Base-by-base conservation (phyloP, 1,140 invertebrate genomes). In the Stegodyphus dumicola region DNA sequence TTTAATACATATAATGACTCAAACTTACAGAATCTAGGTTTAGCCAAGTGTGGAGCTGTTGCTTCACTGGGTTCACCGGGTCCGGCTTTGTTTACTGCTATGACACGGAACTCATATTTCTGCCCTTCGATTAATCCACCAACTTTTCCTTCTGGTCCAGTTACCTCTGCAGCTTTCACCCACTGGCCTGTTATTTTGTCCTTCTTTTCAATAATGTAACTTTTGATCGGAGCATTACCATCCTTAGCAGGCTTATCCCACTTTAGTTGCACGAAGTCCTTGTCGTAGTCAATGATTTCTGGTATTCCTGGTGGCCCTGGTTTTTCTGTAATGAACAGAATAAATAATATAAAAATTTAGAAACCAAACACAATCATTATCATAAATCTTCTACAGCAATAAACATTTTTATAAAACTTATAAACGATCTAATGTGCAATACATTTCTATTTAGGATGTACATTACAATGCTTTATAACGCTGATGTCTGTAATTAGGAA, bases 121-220 rank as follows among this genome's bases (percentile, higher is more conserved):
- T 96, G 95, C 86, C 97, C 96, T 92, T 98, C 90, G 83, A 94
- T 96, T 15, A 98, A 91, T 5, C 96, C 96, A 7, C 94, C 94
- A 69, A 98, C 96, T 17, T 94, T 94, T 60, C 94, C 96, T 90
- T 97, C 95, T 6, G 95, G 93, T 17, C 94, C 94, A 92, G 94
- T 89, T 13, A 89, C 90, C 70, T 90, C 91, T 17, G 87, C 84
- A 76, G 96, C 94, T 92, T 97, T 95, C 89, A 96, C 95, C 97
- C 97, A 99, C 51, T 94, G 92, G 9, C 93, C 93, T 6, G 95
- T 94, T 86, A 95, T 95, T 90, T 97, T 97, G 89, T 98, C 96
- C 90, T 97, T 98, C 92, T 97, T 98, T 91, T 99, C 98, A 89
- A 99, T 96, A 77, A 99, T 93, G 89, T 99, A 99, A 70, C 96